Evolutionary conservation across 2,797 vertebrate species (phyloP).

Genomic region (Epinephelus coioides): DNA sequence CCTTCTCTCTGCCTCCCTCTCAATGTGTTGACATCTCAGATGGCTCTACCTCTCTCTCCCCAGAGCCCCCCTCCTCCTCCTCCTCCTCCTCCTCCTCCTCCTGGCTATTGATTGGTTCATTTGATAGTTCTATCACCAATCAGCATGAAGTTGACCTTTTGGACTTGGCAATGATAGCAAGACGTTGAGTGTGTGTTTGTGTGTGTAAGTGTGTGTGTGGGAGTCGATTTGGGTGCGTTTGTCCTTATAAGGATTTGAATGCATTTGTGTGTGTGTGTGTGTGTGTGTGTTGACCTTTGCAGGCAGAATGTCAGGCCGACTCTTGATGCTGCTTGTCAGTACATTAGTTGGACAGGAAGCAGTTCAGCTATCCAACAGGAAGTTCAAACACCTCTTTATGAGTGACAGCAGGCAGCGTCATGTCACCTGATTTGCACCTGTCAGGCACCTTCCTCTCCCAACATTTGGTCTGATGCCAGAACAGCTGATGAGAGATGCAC

Average conservation of each 20-base stretch:
- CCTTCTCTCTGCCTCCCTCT: neutral
- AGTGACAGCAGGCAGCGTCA: no score
- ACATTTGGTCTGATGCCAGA: no score
- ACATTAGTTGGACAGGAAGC: slow-evolving; percentile 65
- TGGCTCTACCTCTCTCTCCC: neutral
- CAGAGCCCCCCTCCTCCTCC: slow-evolving; percentile 45
- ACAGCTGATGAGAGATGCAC: no score
- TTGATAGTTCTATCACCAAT: slow-evolving; percentile 99
- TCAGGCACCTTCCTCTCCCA: no score
- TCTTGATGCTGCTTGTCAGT: slow-evolving; percentile 94
- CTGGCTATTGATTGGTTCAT: slow-evolving; percentile 96
- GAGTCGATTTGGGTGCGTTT: slow-evolving; percentile 18
- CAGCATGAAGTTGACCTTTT: slow-evolving; percentile 98
- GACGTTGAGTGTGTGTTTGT: slow-evolving; percentile 33
- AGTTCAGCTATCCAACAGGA: slow-evolving; percentile 54
- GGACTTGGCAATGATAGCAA: slow-evolving; percentile 94
- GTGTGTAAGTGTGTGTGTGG: slow-evolving; percentile 5
- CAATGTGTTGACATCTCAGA: neutral
- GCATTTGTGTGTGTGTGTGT: slow-evolving; percentile 25
- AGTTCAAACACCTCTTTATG: slow-evolving; percentile 9
- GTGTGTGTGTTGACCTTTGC: slow-evolving; percentile 91
- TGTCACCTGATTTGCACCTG: no score
- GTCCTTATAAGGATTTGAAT: neutral
- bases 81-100: slow-evolving; percentile 71
- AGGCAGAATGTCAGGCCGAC: slow-evolving; percentile 94